Conservation (phyloP, 2,888 invertebrate genomes). For the Caenorhabditis drosophilae region DNA sequence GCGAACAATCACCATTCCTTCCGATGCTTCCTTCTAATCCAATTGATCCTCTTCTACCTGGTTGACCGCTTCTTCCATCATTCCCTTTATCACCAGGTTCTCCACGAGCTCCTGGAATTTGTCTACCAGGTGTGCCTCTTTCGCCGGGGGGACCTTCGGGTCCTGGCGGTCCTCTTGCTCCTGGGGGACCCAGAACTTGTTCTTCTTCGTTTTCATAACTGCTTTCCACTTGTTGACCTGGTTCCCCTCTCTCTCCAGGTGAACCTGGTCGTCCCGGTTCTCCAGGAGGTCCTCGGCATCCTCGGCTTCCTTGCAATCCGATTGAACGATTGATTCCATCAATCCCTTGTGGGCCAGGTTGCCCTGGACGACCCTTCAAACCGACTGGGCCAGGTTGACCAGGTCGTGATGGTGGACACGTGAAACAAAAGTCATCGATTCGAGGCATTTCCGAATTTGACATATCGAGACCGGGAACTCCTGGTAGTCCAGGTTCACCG, state of each 20-base stretch:
- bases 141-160: slow-evolving; percentile 22
- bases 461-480: slow-evolving; percentile 18
- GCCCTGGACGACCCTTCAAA: slow-evolving; percentile 38
- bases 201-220: too few species aligned
- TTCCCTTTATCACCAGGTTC: slow-evolving; percentile 40
- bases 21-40: slow-evolving; percentile 31
- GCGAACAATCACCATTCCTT: slow-evolving; percentile 23
- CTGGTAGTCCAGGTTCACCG: slow-evolving; percentile 28
- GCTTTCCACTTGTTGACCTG: background rate
- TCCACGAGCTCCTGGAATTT: slow-evolving; percentile 35
- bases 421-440: slow-evolving; percentile 49
- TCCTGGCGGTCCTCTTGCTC: slow-evolving; percentile 33
- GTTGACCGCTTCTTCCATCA: slow-evolving; percentile 32
- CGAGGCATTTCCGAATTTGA: slow-evolving; percentile 13
- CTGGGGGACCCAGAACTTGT: background rate
- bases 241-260: slow-evolving; percentile 24
- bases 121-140: slow-evolving; percentile 10
- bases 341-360: slow-evolving; percentile 28
- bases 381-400: slow-evolving; percentile 47
- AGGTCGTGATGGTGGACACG: slow-evolving; percentile 47
- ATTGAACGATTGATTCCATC: slow-evolving; percentile 23
- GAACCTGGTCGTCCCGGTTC: slow-evolving; percentile 31
- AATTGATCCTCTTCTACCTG: slow-evolving; percentile 18
- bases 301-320: slow-evolving; percentile 37
- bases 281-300: slow-evolving; percentile 36